A percentile compares a stretch with the other conserved stretches of the same genome.
These are phyloP conservation scores for Hetaerina titia DNA, from an alignment of 2,888 invertebrate genomes.

Conservation along the genomic window DNA sequence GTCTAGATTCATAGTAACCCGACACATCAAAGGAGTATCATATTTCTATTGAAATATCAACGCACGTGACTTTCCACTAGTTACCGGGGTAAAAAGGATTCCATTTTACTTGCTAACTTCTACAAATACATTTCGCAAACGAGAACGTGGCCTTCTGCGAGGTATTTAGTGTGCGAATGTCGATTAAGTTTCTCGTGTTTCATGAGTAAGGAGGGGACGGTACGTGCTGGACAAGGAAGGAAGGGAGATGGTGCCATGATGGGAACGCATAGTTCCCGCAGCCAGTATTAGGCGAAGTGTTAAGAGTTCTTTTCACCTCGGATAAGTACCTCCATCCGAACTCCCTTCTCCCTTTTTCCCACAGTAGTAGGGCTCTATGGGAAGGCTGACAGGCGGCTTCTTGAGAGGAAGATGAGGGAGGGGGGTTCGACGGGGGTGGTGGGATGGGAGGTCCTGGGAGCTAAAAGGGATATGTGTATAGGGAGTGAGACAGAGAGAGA, in stretches of 20 bases:
- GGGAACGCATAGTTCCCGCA: not conserved
- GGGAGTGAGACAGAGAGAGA: not conserved
- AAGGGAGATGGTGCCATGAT: not conserved
- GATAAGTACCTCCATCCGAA: constrained; percentile 29
- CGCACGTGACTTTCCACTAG: not conserved
- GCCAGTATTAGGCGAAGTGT: constrained; percentile 23
- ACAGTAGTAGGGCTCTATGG: not conserved
- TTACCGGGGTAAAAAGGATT: not conserved
- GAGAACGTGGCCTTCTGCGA: not conserved
- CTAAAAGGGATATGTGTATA: constrained; percentile 33
- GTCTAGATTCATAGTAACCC: too few species aligned
- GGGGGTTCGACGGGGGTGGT: not conserved
- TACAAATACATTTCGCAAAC: not conserved
- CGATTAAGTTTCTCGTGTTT: not conserved
- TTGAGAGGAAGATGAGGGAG: constrained; percentile 2
- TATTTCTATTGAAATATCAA: too few species aligned
- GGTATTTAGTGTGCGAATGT: not conserved
- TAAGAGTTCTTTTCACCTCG: constrained; percentile 35
- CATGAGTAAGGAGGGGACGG: not conserved
- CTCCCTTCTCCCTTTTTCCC: not conserved
- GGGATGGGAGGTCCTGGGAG: not conserved
- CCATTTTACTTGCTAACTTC: not conserved
- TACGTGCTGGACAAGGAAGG: not conserved
- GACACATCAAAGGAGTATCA: too few species aligned
- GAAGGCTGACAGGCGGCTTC: constrained; percentile 60